These are phyloP conservation scores for Caranx ignobilis DNA, from an alignment of 2,113 vertebrate genomes.

Conservation along the genomic window DNA sequence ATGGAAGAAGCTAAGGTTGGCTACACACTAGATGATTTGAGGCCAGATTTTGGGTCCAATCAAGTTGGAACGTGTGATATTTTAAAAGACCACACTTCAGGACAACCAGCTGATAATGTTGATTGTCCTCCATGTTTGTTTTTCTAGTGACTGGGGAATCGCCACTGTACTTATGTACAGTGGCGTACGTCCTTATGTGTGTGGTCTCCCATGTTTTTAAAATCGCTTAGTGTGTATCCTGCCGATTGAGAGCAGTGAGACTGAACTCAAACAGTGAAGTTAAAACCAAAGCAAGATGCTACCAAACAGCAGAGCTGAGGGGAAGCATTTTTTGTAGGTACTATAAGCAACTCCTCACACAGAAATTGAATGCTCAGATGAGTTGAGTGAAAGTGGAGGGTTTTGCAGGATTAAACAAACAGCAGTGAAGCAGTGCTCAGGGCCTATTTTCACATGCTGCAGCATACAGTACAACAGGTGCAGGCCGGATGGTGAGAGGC, in stretches of 20 bases:
- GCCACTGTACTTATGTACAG: no score
- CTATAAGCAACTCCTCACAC: neutral
- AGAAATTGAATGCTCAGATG: neutral
- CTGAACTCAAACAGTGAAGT: neutral
- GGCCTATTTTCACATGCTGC: slow-evolving; percentile 25
- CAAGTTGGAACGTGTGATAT: no score
- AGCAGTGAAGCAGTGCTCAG: neutral
- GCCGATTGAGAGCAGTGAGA: no score
- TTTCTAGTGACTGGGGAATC: no score
- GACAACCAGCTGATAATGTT: no score
- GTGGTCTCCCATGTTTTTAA: no score
- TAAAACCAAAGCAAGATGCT: neutral
- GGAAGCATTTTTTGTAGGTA: neutral
- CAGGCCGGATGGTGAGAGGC: slow-evolving; percentile 39
- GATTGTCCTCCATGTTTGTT: no score
- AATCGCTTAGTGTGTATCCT: no score
- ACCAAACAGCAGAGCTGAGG: neutral
- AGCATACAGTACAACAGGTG: slow-evolving; percentile 37
- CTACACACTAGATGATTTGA: no score
- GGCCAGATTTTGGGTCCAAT: no score
- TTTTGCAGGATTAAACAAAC: neutral
- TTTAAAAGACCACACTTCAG: no score
- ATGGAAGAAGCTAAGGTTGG: neutral
- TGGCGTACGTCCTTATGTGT: no score
- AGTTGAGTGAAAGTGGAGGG: neutral